Evolutionary conservation across 2,113 vertebrate genomes (phyloP).

Genomic region (Tichodroma muraria): DNA sequence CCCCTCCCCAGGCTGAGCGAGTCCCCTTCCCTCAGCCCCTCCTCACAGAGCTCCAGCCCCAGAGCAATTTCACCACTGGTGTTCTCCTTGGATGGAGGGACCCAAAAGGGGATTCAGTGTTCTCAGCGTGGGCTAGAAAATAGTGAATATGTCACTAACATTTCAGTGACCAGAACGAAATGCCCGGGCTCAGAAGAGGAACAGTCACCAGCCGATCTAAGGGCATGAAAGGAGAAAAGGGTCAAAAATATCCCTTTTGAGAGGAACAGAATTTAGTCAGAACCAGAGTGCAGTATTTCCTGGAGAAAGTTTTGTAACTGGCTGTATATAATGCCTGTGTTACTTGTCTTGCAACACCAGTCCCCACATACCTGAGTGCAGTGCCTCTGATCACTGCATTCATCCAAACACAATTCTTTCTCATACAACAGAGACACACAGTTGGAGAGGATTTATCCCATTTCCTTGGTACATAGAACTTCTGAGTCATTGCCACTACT

Average conservation of each 20-base stretch:
- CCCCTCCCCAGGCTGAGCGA: background rate
- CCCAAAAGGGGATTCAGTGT: background rate
- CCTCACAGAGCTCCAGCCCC: background rate
- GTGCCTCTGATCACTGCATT: background rate
- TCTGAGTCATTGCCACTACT: conserved; percentile 27
- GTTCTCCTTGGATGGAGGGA: background rate
- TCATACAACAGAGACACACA: background rate
- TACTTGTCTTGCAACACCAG: background rate
- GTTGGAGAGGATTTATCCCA: background rate
- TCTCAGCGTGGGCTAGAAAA: background rate
- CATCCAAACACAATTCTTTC: background rate
- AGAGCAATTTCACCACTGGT: too few relatives aligned
- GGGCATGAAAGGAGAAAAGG: background rate
- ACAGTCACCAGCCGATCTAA: background rate
- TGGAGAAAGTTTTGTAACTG: background rate
- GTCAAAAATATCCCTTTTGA: background rate
- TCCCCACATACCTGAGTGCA: background rate
- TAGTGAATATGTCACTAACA: background rate
- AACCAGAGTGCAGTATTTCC: background rate
- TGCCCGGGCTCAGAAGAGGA: accelerated
- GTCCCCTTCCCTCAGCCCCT: background rate
- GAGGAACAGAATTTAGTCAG: background rate
- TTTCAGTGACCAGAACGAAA: background rate
- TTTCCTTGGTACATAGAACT: background rate
- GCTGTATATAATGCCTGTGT: background rate